Conservation (phyloP, 2,888 invertebrate species). For the Tipula helvola region DNA sequence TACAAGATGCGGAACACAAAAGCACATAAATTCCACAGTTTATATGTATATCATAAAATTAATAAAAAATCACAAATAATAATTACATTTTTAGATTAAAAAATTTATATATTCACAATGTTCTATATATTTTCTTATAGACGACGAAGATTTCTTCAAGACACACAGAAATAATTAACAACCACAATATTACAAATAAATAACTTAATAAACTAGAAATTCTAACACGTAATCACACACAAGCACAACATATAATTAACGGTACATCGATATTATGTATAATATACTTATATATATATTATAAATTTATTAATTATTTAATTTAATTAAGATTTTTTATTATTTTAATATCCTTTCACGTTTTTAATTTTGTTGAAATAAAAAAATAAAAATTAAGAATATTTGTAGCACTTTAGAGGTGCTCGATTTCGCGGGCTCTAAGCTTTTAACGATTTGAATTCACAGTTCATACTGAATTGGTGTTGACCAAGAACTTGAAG, state of each 20-base stretch:
- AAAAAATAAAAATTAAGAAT: not conserved
- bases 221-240: not conserved
- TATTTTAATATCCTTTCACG: not conserved
- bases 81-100: not conserved
- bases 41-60: not conserved
- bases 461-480: not conserved
- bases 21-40: not conserved
- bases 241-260: not conserved
- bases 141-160: not conserved
- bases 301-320: not conserved
- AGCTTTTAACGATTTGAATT: not conserved
- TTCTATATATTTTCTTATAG: not conserved
- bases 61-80: not conserved
- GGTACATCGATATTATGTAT: not conserved
- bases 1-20: not conserved
- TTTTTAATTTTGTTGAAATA: not conserved
- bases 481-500: not conserved
- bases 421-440: not conserved
- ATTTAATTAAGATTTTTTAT: not conserved
- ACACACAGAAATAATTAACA: not conserved
- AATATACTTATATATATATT: not conserved
- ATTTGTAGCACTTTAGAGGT: not conserved
- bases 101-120: not conserved
- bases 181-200: not conserved
- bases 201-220: not conserved